A percentile compares a stretch with the other conserved stretches of the same genome.
Conservation (phyloP, 2,888 invertebrate species). For the Amphimallon solstitiale region DNA sequence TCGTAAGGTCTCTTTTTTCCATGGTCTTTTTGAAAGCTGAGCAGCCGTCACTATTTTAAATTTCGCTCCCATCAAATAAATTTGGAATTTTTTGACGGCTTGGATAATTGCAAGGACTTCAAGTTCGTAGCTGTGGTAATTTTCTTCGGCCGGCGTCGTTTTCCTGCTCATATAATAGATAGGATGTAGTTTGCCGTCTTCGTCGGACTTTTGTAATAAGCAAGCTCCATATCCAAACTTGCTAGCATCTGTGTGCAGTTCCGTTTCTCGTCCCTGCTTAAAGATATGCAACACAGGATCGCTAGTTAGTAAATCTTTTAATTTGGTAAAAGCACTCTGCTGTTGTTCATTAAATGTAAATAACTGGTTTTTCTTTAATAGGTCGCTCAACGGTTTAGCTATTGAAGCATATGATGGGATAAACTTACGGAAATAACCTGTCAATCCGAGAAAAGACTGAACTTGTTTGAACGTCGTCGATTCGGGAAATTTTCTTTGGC, state of each 20-base stretch:
- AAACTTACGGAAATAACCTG: constrained; percentile 54
- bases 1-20: constrained; percentile 34
- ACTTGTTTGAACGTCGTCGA: too few relatives aligned
- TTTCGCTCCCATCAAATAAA: constrained; percentile 48
- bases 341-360: constrained; percentile 41
- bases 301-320: constrained; percentile 41
- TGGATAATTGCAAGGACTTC: constrained; percentile 55
- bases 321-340: constrained; percentile 38
- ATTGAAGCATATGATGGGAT: constrained; percentile 49
- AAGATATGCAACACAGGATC: constrained; percentile 40
- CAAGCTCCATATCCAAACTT: constrained; percentile 49
- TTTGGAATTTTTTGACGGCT: constrained; percentile 54
- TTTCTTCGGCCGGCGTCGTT: constrained; percentile 51
- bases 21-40: constrained; percentile 37
- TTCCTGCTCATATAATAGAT: constrained; percentile 54
- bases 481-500: too few relatives aligned
- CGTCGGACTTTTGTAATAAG: constrained; percentile 48
- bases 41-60: constrained; percentile 43
- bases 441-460: constrained; percentile 37
- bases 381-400: constrained; percentile 52
- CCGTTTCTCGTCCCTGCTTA: constrained; percentile 37
- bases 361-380: constrained; percentile 16
- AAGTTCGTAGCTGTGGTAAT: constrained; percentile 54
- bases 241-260: constrained; percentile 51
- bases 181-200: constrained; percentile 50